Evolutionary conservation across 2,113 vertebrate genomes (phyloP).

Genomic region (Notothenia rossii): DNA sequence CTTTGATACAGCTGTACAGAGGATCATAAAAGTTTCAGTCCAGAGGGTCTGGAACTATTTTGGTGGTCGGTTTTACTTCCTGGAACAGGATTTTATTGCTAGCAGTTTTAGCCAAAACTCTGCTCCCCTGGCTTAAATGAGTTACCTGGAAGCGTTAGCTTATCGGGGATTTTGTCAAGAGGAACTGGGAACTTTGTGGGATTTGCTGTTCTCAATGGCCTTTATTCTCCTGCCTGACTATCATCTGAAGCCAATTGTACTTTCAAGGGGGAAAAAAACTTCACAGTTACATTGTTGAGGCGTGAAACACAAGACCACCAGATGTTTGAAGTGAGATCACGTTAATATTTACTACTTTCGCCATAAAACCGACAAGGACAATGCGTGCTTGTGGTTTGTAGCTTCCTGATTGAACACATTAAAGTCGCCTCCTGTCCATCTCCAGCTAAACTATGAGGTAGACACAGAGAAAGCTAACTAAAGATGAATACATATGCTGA

Average conservation of each 20-base stretch:
- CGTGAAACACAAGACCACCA: conserved; percentile 9
- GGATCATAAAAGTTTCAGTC: conserved; percentile 30
- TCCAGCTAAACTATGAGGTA: background rate
- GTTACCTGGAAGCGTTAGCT: conserved; percentile 63
- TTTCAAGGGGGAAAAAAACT: background rate
- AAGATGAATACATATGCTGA: too few species aligned
- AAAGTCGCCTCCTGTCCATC: background rate
- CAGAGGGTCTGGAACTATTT: conserved; percentile 59
- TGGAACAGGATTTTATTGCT: conserved; percentile 65
- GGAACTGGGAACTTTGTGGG: conserved; percentile 36
- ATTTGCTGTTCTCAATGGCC: conserved; percentile 57
- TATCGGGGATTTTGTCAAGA: conserved; percentile 51
- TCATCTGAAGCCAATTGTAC: conserved; percentile 36
- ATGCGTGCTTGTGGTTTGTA: background rate
- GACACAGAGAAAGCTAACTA: background rate
- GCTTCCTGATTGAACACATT: conserved; percentile 26
- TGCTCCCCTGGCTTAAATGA: conserved; percentile 59
- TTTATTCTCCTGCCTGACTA: conserved; percentile 34
- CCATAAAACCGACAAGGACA: conserved; percentile 13
- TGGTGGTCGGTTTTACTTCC: conserved; percentile 62
- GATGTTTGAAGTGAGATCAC: conserved; percentile 37
- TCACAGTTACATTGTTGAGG: conserved; percentile 18
- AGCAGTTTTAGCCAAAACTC: conserved; percentile 47
- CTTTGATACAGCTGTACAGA: conserved; percentile 26
- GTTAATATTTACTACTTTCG: conserved; percentile 29